Evolutionary conservation across 2,113 vertebrate genomes (phyloP), one percentile per base, ranked within the genome.

Genomic region (Hymenochirus boettgeri): DNA sequence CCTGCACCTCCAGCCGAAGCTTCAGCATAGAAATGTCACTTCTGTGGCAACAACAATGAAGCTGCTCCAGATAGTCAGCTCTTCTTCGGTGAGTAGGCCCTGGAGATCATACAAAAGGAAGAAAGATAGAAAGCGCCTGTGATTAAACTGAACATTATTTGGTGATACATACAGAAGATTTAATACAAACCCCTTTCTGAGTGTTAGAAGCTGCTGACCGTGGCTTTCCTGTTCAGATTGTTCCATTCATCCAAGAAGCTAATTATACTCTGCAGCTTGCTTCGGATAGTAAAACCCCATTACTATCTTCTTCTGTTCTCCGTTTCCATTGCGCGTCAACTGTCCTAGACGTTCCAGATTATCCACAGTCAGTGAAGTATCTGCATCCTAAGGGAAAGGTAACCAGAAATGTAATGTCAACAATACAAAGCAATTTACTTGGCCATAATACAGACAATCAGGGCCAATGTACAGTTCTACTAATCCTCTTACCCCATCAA

Each of bases 241-340:
- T 85, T 99, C 94, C 94, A 96, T 97, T 97, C 94, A 1, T 95
- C 92, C 79, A 99, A 77, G 71, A 99, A 99, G 60, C 84, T 96
- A 86, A 97, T 90, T 79, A 99, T 96, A 77, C 88, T 94, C 72
- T 94, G 93, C 35, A 98, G 89, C 65, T 97, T 75, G 93, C 93
- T 74, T 97, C 95, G 0, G 95, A 97, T 2, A 99, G 89, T 63
- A 99, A 77, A 0, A 89, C 84, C 17, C 92, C 90, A 0, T 88
- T 86, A 6, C 37, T 57, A 2, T 22, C 23, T 2, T 67, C 56
- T 2, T 53, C n/a, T n/a, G n/a, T n/a, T n/a, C 60, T 48, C 35
- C 46, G 10, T 91, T 90, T 0, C 88, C 83, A 52, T 86, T 77
- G 9, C 76, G 86, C 15, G 84, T 90, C 55, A 94, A 82, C 77